Conservation (phyloP, 1,140 invertebrate species). For the Drosophila micromelanica region DNA sequence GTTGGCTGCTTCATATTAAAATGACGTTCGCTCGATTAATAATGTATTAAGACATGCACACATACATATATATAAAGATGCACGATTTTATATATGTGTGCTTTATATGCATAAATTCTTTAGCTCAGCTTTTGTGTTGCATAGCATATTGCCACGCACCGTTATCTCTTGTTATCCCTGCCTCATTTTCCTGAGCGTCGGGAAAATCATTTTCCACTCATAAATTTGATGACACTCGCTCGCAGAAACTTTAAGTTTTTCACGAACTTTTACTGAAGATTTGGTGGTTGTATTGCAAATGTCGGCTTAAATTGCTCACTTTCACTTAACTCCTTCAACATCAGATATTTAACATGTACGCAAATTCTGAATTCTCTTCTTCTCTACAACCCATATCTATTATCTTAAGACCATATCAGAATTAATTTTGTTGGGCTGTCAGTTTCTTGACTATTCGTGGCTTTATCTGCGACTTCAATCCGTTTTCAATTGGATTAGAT, state of each 20-base stretch:
- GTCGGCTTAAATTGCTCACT: too few relatives aligned
- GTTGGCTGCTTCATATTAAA: conserved; percentile 39
- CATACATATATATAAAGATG: neutral
- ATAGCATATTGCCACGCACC: neutral
- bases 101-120: neutral
- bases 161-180: neutral
- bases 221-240: conserved; percentile 8
- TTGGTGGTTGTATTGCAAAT: too few relatives aligned
- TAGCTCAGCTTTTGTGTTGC: neutral
- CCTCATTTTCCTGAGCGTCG: neutral
- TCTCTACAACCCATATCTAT: too few relatives aligned
- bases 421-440: too few relatives aligned
- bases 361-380: too few relatives aligned
- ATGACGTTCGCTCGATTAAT: conserved; percentile 43
- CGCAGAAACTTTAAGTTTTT: too few relatives aligned
- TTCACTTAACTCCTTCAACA: too few relatives aligned
- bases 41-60: conserved; percentile 26
- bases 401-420: neutral
- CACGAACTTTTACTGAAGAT: too few relatives aligned
- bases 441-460: neutral
- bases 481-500: conserved; percentile 9
- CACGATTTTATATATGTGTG: neutral
- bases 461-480: neutral
- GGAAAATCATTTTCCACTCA: conserved; percentile 6
- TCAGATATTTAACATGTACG: too few relatives aligned